A percentile compares a stretch with the other conserved stretches of the same genome.
Conservation (phyloP, 1,140 invertebrate genomes). For the Vollenhovia emeryi region DNA sequence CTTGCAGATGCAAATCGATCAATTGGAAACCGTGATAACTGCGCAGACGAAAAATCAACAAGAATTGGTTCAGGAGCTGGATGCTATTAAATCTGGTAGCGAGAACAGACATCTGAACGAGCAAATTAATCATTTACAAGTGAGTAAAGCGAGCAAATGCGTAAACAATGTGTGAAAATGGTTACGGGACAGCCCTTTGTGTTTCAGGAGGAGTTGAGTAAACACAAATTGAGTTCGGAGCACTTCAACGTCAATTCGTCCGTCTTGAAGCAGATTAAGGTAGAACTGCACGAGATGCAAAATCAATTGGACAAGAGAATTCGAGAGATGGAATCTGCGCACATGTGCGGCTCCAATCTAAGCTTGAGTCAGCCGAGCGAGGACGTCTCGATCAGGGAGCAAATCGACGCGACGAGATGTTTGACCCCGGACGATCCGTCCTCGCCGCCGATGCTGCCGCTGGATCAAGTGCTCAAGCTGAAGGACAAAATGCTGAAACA, state of each 20-base stretch:
- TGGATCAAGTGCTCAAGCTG: conserved; percentile 87
- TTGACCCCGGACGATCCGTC: conserved; percentile 83
- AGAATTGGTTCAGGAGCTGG: conserved; percentile 85
- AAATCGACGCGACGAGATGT: conserved; percentile 84
- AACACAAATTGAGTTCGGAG: conserved; percentile 86
- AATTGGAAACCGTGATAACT: conserved; percentile 85
- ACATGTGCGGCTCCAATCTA: conserved; percentile 86
- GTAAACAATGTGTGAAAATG: conserved; percentile 7
- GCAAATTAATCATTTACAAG: conserved; percentile 86
- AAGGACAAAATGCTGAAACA: conserved; percentile 89
- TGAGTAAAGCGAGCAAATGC: conserved; percentile 31
- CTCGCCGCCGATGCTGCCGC: conserved; percentile 82
- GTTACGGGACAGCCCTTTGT: background rate
- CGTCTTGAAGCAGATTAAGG: conserved; percentile 85
- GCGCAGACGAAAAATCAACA: conserved; percentile 86
- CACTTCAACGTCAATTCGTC: conserved; percentile 85
- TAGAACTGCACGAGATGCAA: conserved; percentile 87
- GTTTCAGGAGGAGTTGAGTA: conserved; percentile 86
- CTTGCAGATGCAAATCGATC: conserved; percentile 84
- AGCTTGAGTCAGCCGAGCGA: conserved; percentile 90
- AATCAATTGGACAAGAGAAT: conserved; percentile 88
- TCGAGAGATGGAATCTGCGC: conserved; percentile 89
- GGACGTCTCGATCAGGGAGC: conserved; percentile 91
- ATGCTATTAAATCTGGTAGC: conserved; percentile 84
- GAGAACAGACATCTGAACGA: conserved; percentile 85